Evolutionary conservation across 2,888 invertebrate genomes (phyloP).

Genomic region (Chironomus tentans): DNA sequence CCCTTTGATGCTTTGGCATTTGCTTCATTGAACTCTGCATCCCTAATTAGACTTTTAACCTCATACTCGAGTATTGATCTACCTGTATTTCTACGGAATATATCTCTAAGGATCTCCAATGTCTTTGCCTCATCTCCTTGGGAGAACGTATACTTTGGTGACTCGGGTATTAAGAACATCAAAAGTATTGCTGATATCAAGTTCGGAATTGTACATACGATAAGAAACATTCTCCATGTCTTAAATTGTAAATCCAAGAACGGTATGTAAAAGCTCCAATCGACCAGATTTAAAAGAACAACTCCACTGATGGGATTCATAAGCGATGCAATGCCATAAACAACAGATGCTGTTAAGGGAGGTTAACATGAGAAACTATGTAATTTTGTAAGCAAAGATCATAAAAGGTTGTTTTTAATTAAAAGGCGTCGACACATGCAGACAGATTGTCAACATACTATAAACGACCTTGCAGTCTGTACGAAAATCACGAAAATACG

Average conservation of each 20-base stretch:
- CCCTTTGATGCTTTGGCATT: slow-evolving; percentile 18
- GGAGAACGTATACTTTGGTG: slow-evolving; percentile 37
- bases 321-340: slow-evolving; percentile 37
- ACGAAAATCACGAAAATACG: no score
- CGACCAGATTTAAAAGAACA: slow-evolving; percentile 36
- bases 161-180: slow-evolving; percentile 37
- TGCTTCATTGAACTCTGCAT: slow-evolving; percentile 28
- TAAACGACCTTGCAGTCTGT: no score
- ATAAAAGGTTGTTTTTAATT: no score
- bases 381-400: no score
- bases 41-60: background rate
- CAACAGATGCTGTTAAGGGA: slow-evolving; percentile 33
- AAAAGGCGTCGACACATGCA: no score
- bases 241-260: slow-evolving; percentile 34
- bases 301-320: slow-evolving; percentile 37
- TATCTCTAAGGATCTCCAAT: slow-evolving; percentile 33
- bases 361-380: no score
- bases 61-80: background rate
- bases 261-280: slow-evolving; percentile 34
- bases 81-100: slow-evolving; percentile 34
- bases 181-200: slow-evolving; percentile 35
- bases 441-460: no score
- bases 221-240: slow-evolving; percentile 38
- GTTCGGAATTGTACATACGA: slow-evolving; percentile 37
- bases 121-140: slow-evolving; percentile 34